Evolutionary conservation across 2,888 invertebrate genomes (phyloP), one percentile per base, ranked within the genome.

Genomic region (Chalcis sispes): DNA sequence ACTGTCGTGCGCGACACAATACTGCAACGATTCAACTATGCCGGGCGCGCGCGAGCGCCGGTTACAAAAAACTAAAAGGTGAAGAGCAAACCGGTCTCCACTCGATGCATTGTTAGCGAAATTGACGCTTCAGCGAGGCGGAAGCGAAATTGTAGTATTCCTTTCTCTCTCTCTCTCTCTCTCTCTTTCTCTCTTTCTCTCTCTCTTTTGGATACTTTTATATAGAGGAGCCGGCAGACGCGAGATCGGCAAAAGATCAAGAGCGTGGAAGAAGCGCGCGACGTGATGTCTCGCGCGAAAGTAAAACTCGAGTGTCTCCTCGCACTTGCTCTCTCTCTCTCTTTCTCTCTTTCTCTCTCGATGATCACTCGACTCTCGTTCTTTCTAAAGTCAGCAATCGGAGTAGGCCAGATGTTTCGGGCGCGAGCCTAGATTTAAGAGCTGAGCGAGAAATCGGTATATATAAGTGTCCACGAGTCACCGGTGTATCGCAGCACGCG

Each of bases 131-230:
- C 62, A 62, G 8, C 25, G 56, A 36, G 27, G 62, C 62, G 69
- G 29, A 54, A 75, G 62, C 62, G 56, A 64, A 64, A 32, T n/a
- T n/a, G n/a, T n/a, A n/a, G n/a, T 27, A 40, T 27, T 46, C 32
- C 20, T 25, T 42, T 46, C 1, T 48, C 3, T 29, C 20, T 18
- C 54, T n/a, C n/a, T n/a, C n/a, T n/a, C n/a, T n/a, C n/a, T n/a
- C n/a, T n/a, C n/a, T n/a, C n/a, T n/a, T n/a, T n/a, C n/a, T n/a
- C n/a, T n/a, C n/a, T n/a, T n/a, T n/a, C n/a, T n/a, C n/a, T n/a
- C n/a, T n/a, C n/a, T n/a, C n/a, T n/a, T n/a, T n/a, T n/a, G n/a
- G n/a, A n/a, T n/a, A n/a, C n/a, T n/a, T n/a, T n/a, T n/a, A n/a
- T n/a, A n/a, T n/a, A n/a, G n/a, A n/a, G n/a, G n/a, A n/a, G n/a